Evolutionary conservation across 2,888 invertebrate genomes (phyloP), one percentile per base, ranked within the genome.

Genomic region (Clitarchus hookeri): DNA sequence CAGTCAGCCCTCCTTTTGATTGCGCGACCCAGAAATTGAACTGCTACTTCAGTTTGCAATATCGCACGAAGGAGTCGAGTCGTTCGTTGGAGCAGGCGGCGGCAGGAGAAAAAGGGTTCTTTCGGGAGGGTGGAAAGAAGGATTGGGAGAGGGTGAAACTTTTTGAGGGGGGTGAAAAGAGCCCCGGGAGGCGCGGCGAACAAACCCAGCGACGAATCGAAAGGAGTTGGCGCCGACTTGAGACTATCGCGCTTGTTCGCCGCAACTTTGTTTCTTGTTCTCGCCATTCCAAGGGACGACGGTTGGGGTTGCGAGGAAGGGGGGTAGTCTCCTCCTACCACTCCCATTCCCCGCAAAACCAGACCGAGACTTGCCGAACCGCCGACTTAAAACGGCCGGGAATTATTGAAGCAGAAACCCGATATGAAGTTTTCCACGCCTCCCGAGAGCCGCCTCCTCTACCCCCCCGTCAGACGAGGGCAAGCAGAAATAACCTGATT

Each of bases 181-280:
- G n/a, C 23, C 8, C 11, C 65, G 65, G 65, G n/a, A 19, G 8
- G 65, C n/a, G 8, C 65, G 65, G n/a, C 19, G 48, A 48, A 48
- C 48, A 48, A 48, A 48, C 65, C 65, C 19, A 65, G 65, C 19
- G 23, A 4, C 65, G 23, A n/a, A 65, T 65, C 11, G n/a, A 65
- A 65, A n/a, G 65, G 65, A 65, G 65, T 65, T 23, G 65, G 65
- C 16, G 23, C 65, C 13, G 65, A 65, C 19, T n/a, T 19, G 6
- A n/a, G n/a, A n/a, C 65, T 65, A 19, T n/a, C 65, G 65, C 65
- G 65, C 65, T 65, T 65, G 65, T 65, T 65, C 65, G 65, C 65
- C 65, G 65, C 65, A 65, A 65, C 65, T 65, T 65, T 65, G 65
- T 65, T 65, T 65, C 65, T 65, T 65, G 65, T 65, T 65, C 65